These are phyloP conservation scores for Andrena dorsata DNA, from an alignment of 2,888 invertebrate genomes.

Conservation along the genomic window DNA sequence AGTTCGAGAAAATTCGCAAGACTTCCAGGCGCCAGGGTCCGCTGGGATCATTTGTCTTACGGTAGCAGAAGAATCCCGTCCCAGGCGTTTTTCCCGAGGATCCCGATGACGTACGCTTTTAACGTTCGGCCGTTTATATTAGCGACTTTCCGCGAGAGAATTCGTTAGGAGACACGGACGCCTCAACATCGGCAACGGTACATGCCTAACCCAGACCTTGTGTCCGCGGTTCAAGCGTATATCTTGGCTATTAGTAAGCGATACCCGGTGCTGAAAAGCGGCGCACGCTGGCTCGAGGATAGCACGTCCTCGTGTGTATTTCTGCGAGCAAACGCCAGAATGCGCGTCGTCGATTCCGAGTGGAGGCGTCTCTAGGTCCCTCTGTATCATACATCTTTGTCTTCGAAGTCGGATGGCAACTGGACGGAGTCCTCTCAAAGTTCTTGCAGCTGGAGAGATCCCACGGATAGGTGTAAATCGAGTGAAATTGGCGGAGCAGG, in stretches of 20 bases:
- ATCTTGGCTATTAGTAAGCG: constrained; percentile 50
- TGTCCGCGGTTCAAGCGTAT: constrained; percentile 29
- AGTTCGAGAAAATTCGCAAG: constrained; percentile 30
- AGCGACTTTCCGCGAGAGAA: constrained; percentile 2
- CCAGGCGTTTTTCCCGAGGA: neutral
- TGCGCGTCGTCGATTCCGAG: neutral
- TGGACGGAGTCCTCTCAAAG: neutral
- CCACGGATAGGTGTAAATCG: too few species aligned
- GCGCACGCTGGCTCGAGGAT: neutral
- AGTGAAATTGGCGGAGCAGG: too few species aligned
- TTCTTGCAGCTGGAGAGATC: neutral
- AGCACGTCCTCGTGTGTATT: constrained; percentile 2
- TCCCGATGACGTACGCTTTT: constrained; percentile 51
- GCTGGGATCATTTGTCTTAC: constrained; percentile 34
- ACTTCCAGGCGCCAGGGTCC: neutral
- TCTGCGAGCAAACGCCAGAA: neutral
- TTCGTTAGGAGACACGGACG: constrained; percentile 16
- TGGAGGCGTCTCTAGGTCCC: constrained; percentile 8
- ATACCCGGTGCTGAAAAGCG: constrained; percentile 22
- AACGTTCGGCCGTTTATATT: constrained; percentile 39
- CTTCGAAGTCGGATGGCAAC: too few species aligned
- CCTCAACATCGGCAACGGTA: constrained; percentile 41
- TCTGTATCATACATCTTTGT: too few species aligned
- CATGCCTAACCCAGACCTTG: constrained; percentile 48
- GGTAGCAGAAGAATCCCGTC: constrained; percentile 26